Evolutionary conservation across 1,140 invertebrate species (phyloP).

Genomic region (Drosophila lini): DNA sequence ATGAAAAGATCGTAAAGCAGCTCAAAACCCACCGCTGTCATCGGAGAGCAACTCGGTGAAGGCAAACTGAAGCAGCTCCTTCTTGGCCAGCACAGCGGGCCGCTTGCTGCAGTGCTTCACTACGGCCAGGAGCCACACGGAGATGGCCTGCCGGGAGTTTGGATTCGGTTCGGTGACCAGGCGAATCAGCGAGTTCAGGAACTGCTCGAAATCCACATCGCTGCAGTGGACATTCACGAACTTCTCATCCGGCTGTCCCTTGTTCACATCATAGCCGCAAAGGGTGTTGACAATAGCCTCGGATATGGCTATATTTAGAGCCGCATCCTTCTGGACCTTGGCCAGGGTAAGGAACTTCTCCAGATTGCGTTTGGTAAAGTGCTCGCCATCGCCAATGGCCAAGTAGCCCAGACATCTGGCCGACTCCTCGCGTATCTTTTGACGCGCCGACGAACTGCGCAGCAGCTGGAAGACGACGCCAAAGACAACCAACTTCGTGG

Average conservation of each 20-base stretch:
- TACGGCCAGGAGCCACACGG: conserved; percentile 92
- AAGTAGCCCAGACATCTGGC: conserved; percentile 80
- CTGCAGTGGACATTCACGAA: conserved; percentile 77
- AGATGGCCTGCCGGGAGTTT: conserved; percentile 90
- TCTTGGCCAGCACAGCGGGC: conserved; percentile 87
- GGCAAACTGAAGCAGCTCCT: conserved; percentile 90
- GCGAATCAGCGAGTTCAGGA: conserved; percentile 89
- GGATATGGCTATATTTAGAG: conserved; percentile 82
- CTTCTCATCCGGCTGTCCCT: conserved; percentile 88
- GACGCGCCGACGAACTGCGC: conserved; percentile 66
- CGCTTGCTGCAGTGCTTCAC: conserved; percentile 91
- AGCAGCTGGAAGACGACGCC: conserved; percentile 72
- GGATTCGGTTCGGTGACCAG: conserved; percentile 91
- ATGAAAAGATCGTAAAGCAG: not conserved
- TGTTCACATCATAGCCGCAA: conserved; percentile 85
- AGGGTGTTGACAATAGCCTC: conserved; percentile 79
- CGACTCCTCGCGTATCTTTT: conserved; percentile 80
- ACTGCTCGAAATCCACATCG: conserved; percentile 87
- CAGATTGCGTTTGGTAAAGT: conserved; percentile 76
- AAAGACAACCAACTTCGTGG: conserved; percentile 74
- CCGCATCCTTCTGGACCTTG: conserved; percentile 80
- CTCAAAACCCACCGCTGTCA: conserved; percentile 90
- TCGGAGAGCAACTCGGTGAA: conserved; percentile 96
- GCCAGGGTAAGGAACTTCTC: conserved; percentile 75
- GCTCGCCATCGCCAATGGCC: conserved; percentile 81